A percentile compares a stretch with the other conserved stretches of the same genome.
These are phyloP conservation scores for Incurvaria masculella DNA, from an alignment of 2,888 invertebrate genomes.

Conservation along the genomic window DNA sequence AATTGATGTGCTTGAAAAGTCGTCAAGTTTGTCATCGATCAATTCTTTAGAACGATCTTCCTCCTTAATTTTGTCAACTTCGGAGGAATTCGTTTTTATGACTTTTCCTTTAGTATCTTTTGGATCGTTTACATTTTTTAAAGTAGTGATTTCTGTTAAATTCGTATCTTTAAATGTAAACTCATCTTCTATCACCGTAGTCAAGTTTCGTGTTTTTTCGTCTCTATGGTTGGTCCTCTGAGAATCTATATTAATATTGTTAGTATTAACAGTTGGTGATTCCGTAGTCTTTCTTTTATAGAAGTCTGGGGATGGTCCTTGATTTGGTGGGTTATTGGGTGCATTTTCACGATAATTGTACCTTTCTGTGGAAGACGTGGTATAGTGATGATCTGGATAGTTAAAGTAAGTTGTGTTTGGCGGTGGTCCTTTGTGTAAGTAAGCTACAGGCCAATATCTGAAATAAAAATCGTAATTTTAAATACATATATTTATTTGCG, in stretches of 20 bases:
- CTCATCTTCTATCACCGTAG: conserved; percentile 22
- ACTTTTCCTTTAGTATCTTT: conserved; percentile 27
- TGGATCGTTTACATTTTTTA: conserved; percentile 14
- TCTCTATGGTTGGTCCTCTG: conserved; percentile 25
- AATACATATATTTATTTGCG: neutral
- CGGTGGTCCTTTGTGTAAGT: conserved; percentile 75
- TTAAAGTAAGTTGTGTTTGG: conserved; percentile 65
- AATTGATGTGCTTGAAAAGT: conserved; percentile 35
- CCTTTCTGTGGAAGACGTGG: conserved; percentile 13
- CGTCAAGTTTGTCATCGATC: conserved; percentile 46
- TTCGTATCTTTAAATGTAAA: conserved; percentile 19
- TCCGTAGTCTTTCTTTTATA: conserved; percentile 12
- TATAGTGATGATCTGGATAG: conserved; percentile 32
- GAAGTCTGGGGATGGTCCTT: neutral
- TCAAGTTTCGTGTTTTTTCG: conserved; percentile 33
- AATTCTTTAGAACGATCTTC: conserved; percentile 27
- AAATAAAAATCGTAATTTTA: conserved; percentile 12
- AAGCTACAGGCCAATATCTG: conserved; percentile 76
- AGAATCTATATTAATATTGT: conserved; percentile 19
- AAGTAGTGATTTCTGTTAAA: conserved; percentile 14
- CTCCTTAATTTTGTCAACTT: conserved; percentile 18
- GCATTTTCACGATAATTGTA: neutral
- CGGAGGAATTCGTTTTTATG: conserved; percentile 21
- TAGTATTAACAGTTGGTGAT: neutral
- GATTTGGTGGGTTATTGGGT: neutral